phyloP scores from a whole-genome alignment of 2,888 invertebrate species.

The Clusia tigrina region DNA sequence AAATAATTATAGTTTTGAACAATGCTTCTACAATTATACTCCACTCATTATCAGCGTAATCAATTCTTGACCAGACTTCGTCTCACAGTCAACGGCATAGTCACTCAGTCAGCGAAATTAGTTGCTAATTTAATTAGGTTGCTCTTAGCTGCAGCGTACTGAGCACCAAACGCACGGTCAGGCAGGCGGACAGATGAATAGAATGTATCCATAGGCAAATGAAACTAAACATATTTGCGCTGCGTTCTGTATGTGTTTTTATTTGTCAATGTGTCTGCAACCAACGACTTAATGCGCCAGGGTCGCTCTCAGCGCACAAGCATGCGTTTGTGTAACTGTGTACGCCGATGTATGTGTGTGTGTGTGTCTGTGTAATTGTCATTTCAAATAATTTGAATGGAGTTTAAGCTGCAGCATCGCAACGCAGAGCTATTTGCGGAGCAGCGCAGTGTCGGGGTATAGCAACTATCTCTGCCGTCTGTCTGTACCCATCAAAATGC shows the following conservation, averaged over 20 bases:
- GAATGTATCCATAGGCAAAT: not conserved
- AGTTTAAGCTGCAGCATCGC: not conserved
- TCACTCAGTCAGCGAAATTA: not conserved
- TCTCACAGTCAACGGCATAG: not conserved
- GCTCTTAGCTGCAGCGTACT: not conserved
- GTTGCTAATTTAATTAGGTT: constrained; percentile 15
- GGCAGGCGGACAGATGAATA: no score
- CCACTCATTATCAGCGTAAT: no score
- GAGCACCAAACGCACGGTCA: not conserved
- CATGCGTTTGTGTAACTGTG: not conserved
- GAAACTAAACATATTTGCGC: not conserved
- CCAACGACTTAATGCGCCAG: not conserved
- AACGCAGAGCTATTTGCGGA: not conserved
- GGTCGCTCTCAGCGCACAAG: no score
- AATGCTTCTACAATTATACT: no score
- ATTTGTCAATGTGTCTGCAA: no score
- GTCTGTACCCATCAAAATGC: constrained; percentile 12
- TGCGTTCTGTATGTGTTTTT: no score
- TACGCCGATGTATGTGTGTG: not conserved
- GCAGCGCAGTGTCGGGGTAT: not conserved
- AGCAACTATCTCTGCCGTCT: constrained; percentile 1
- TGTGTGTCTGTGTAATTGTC: constrained; percentile 10
- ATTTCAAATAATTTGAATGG: constrained; percentile 14
- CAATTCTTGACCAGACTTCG: no score
- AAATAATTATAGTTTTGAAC: no score